A percentile compares a stretch with the other conserved stretches of the same genome.
Conservation (phyloP, 2,888 invertebrate genomes). For the Pollenia angustigena region DNA sequence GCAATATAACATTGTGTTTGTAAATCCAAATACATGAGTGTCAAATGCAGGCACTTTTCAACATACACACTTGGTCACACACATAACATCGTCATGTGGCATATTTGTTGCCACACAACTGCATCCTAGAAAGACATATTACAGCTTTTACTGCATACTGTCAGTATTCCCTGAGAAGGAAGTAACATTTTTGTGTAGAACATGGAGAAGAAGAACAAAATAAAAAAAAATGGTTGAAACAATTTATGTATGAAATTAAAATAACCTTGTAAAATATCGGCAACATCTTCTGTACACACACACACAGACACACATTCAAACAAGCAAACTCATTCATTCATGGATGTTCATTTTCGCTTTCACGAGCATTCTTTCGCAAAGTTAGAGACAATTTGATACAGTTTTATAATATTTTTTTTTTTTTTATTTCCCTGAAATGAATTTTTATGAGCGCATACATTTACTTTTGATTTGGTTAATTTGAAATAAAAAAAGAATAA, state of each 20-base stretch:
- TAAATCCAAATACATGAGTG: constrained; percentile 52
- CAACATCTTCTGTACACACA: constrained; percentile 26
- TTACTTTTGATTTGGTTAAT: constrained; percentile 70
- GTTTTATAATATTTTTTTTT: constrained; percentile 14
- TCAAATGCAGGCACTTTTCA: constrained; percentile 55
- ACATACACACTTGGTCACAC: background rate
- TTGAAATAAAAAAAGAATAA: constrained; percentile 20
- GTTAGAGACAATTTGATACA: constrained; percentile 60
- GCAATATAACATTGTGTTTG: background rate
- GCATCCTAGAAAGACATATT: constrained; percentile 37
- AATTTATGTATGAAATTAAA: constrained; percentile 72
- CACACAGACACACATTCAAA: background rate
- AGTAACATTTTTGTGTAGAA: constrained; percentile 32
- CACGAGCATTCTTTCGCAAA: constrained; percentile 34
- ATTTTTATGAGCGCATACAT: constrained; percentile 70
- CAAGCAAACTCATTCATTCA: background rate
- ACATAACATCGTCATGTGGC: constrained; percentile 55
- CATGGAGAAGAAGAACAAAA: background rate
- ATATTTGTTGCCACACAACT: constrained; percentile 53
- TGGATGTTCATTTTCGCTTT: constrained; percentile 15
- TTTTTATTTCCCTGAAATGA: constrained; percentile 43
- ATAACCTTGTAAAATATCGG: constrained; percentile 70
- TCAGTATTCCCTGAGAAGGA: constrained; percentile 4
- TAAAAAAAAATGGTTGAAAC: constrained; percentile 37
- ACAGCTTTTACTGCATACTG: constrained; percentile 46